phyloP scores from a whole-genome alignment of 1,140 invertebrate species.

The Harpegnathos saltator region DNA sequence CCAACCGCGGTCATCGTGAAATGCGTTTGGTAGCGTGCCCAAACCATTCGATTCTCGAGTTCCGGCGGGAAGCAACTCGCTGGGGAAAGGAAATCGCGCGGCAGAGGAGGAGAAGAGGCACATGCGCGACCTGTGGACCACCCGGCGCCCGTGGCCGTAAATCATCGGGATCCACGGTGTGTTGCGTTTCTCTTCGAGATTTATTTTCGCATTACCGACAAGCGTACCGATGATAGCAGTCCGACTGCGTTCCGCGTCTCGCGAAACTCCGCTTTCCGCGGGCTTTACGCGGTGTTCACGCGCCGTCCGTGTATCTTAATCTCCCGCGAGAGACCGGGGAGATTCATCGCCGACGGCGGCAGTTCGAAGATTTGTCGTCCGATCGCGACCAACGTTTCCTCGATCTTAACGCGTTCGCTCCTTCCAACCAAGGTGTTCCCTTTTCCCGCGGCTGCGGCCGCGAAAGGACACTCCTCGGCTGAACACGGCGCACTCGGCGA shows the following conservation, averaged over 20 bases:
- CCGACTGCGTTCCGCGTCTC: slow-evolving; percentile 4
- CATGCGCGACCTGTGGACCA: not conserved
- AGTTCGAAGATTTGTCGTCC: slow-evolving; percentile 30
- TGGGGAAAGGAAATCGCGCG: too few relatives aligned
- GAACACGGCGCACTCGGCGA: too few relatives aligned
- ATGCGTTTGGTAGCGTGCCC: too few relatives aligned
- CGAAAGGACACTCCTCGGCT: too few relatives aligned
- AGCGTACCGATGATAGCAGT: slow-evolving; percentile 16
- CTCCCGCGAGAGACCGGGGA: not conserved
- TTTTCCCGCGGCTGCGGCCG: too few relatives aligned
- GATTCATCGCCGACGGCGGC: slow-evolving; percentile 25
- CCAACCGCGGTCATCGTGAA: too few relatives aligned
- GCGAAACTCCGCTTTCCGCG: not conserved
- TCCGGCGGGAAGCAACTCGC: too few relatives aligned
- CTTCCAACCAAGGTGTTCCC: not conserved
- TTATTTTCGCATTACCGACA: slow-evolving; percentile 56
- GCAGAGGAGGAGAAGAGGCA: not conserved
- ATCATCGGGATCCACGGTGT: slow-evolving; percentile 16
- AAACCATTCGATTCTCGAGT: too few relatives aligned
- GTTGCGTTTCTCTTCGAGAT: slow-evolving; percentile 31
- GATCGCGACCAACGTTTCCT: slow-evolving; percentile 13
- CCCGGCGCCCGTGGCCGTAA: slow-evolving; percentile 22
- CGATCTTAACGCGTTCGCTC: not conserved
- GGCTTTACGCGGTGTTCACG: slow-evolving; percentile 23
- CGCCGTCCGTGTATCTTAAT: slow-evolving; percentile 42